Conservation (phyloP, 2,797 vertebrate genomes). For the Triplophysa yarkandensis region DNA sequence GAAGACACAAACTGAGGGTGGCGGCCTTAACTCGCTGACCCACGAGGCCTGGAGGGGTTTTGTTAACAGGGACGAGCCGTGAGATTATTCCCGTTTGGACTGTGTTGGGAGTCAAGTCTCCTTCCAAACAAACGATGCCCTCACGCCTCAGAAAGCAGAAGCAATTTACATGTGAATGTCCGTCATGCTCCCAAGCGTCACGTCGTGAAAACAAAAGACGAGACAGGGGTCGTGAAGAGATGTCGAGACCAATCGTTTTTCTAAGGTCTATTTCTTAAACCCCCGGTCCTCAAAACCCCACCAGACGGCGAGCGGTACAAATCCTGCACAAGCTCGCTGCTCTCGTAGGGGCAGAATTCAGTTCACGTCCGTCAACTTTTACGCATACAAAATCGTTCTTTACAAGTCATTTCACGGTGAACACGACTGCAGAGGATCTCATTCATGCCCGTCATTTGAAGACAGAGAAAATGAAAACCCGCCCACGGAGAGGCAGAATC, state of each 20-base stretch:
- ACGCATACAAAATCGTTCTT: background rate
- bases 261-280: conserved; percentile 48
- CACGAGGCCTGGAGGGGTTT: background rate
- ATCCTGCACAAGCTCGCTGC: conserved; percentile 8
- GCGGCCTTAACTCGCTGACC: conserved; percentile 21
- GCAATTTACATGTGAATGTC: conserved; percentile 65
- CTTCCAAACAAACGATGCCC: conserved; percentile 65
- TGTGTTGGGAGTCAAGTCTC: conserved; percentile 54
- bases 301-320: conserved; percentile 30
- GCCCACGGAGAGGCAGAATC: conserved; percentile 24
- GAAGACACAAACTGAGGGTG: background rate
- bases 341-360: conserved; percentile 1
- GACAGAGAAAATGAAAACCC: conserved; percentile 15
- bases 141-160: conserved; percentile 60
- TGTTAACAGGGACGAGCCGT: conserved; percentile 29
- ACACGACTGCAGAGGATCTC: background rate
- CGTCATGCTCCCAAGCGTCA: conserved; percentile 51
- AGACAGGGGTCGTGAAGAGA: conserved; percentile 43
- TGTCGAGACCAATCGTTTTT: conserved; percentile 59
- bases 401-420: background rate
- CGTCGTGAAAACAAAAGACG: conserved; percentile 44
- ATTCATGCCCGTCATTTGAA: background rate
- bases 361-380: conserved; percentile 11
- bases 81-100: conserved; percentile 52
- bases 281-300: conserved; percentile 55